Evolutionary conservation across 1,140 invertebrate genomes (phyloP), one percentile per base, ranked within the genome.

Genomic region (Solen grandis): DNA sequence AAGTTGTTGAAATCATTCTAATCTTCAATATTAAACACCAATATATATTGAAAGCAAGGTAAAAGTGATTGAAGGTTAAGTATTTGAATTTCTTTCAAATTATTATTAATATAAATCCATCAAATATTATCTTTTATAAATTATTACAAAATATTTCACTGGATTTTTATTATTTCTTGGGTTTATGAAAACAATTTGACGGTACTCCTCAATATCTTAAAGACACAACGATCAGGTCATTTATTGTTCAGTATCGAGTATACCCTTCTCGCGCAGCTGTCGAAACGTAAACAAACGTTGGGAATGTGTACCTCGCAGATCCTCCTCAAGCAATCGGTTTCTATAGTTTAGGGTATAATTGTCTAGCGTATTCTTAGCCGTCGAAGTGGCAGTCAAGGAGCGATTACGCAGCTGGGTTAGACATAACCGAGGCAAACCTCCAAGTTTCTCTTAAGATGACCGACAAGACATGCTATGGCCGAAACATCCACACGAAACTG

Each of bases 401-500:
- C 46, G 66, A 33, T 69, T 69, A 69, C 50, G 46, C 46, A 52
- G 46, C 16, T 54, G 66, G 50, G 33, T 52, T 54, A 54, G 66
- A 69, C 27, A 19, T 31, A n/a, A n/a, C n/a, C n/a, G n/a, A 46
- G 27, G 41, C 25, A 69, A 69, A 19, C 10, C 46, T 69, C 55
- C 27, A 10, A 33, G 22, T 69, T 54, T 54, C 66, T 52, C 66
- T n/a, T 52, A 2, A 33, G 66, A 54, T n/a, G 25, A 52, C 66
- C 13, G 27, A 69, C 66, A 69, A 52, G 66, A 2, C 27, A 33
- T 14, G 52, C 66, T 69, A 54, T 54, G 25, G 66, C 55, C 8
- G 41, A 69, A 69, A 69, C 27, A 52, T 69, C 55, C 14, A 69
- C 41, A 19, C 22, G 13, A 52, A 69, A 69, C 25, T 69, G 66